Conservation (phyloP, 2,113 vertebrate species). For the Spilogale gracilis region DNA sequence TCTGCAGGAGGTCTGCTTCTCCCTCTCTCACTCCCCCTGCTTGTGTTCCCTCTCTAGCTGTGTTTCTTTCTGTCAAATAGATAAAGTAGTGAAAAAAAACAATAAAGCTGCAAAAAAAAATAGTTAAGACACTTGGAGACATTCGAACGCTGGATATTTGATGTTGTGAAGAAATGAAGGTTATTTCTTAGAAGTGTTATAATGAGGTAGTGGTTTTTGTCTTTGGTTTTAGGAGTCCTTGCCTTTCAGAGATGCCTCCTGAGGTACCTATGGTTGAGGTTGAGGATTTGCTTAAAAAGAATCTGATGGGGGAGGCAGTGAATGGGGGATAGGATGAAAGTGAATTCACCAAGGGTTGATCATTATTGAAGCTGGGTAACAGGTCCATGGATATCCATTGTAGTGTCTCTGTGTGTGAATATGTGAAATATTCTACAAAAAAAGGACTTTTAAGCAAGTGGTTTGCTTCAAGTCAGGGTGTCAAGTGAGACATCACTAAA, state of each 20-base stretch:
- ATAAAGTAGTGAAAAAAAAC: no score
- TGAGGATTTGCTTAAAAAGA: background rate
- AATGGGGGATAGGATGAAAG: background rate
- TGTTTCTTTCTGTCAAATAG: no score
- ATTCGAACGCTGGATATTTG: background rate
- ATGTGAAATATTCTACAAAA: background rate
- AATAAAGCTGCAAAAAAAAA: background rate
- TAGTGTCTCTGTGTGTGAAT: background rate
- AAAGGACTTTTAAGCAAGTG: background rate
- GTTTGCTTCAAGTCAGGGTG: slow-evolving; percentile 59
- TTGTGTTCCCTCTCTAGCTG: no score
- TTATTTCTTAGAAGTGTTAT: background rate
- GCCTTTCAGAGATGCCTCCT: background rate
- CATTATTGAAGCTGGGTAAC: background rate
- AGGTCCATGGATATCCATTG: no score
- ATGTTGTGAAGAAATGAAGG: background rate
- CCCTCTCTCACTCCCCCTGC: no score
- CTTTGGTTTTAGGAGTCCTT: background rate
- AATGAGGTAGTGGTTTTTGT: background rate
- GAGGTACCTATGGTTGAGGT: background rate
- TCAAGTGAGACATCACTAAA: slow-evolving; percentile 45
- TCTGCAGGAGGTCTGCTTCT: no score
- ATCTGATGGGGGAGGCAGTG: accelerated
- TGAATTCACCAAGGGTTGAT: background rate
- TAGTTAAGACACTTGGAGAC: background rate